Evolutionary conservation across 2,797 vertebrate species (phyloP), one percentile per base, ranked within the genome.

Genomic region (Artibeus lituratus): DNA sequence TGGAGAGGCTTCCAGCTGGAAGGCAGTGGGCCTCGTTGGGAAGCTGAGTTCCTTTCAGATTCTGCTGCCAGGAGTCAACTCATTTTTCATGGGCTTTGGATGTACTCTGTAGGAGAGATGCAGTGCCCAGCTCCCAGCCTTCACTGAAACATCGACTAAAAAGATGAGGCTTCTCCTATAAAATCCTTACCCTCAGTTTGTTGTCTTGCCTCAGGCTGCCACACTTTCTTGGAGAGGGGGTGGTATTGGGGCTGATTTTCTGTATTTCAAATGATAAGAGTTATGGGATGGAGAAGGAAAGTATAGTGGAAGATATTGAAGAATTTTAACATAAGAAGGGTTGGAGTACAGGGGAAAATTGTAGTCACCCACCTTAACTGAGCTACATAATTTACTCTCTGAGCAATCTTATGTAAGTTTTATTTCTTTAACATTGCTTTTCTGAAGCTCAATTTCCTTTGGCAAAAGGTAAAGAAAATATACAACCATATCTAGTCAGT

Each of bases 381-480:
- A 76, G 39, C 67, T 70, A 65, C 10, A 85, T 6, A 42, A 83
- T 73, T 88, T 92, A 85, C 16, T 87, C 29, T 44, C 57, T 77
- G 32, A 77, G 16, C n/a, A 37, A 83, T 19, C 6, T 85, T 42
- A 77, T 18, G 0, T 37, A 84, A 69, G 14, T 86, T 93, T 73
- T 26, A 87, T 70, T 80, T 44, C 22, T 10, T 91, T 78, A 87
- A 65, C 10, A 65, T 10, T 53, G 4, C 1, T 65, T 73, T 90
- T 55, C 11, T 16, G 32, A 84, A 70, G 62, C 3, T 73, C 49
- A 7, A 4, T 83, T 95, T 96, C 82, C 19, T 80, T 89, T 49
- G 35, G 8, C 2, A 87, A 95, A 94, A n/a, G 22, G 2, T 16
- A 78, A 95, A 91, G 35, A 88, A 86, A 90, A 80, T 72, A 59